Conservation (phyloP, 1,140 invertebrate species). For the Sycophaga agraensis region DNA sequence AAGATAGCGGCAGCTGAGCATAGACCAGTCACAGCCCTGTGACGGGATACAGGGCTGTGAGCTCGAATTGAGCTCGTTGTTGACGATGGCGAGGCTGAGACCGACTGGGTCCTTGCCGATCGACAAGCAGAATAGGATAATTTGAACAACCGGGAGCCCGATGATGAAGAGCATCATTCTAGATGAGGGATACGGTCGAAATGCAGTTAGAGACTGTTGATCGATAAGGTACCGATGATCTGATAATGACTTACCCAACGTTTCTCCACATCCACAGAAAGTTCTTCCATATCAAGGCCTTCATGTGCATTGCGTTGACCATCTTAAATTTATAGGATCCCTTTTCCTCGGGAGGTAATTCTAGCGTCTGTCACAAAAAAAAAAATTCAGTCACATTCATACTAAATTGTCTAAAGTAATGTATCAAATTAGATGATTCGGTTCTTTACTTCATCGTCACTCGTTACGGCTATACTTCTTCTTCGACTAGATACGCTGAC, state of each 20-base stretch:
- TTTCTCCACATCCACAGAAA: slow-evolving; percentile 89
- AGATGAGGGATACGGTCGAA: slow-evolving; percentile 14
- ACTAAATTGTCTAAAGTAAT: too few relatives aligned
- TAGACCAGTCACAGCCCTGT: slow-evolving; percentile 63
- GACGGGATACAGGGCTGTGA: slow-evolving; percentile 54
- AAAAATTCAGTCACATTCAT: too few relatives aligned
- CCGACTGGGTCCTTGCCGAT: slow-evolving; percentile 88
- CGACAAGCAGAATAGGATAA: slow-evolving; percentile 90
- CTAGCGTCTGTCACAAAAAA: slow-evolving; percentile 40
- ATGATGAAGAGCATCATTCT: slow-evolving; percentile 89
- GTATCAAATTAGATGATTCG: background rate
- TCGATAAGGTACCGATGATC: too few relatives aligned
- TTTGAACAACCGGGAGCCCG: slow-evolving; percentile 87
- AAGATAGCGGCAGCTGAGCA: slow-evolving; percentile 77
- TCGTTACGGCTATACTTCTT: slow-evolving; percentile 59
- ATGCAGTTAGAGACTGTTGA: too few relatives aligned
- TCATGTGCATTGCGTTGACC: slow-evolving; percentile 71
- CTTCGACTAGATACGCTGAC: slow-evolving; percentile 72
- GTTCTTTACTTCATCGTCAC: slow-evolving; percentile 43
- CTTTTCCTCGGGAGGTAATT: slow-evolving; percentile 50
- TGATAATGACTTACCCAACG: slow-evolving; percentile 81
- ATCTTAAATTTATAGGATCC: slow-evolving; percentile 60
- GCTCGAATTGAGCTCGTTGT: slow-evolving; percentile 72
- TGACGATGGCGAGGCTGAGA: slow-evolving; percentile 82
- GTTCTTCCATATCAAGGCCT: slow-evolving; percentile 89